These are phyloP conservation scores for Cygnus buccinator DNA, from an alignment of 2,113 vertebrate genomes.

Conservation along the genomic window DNA sequence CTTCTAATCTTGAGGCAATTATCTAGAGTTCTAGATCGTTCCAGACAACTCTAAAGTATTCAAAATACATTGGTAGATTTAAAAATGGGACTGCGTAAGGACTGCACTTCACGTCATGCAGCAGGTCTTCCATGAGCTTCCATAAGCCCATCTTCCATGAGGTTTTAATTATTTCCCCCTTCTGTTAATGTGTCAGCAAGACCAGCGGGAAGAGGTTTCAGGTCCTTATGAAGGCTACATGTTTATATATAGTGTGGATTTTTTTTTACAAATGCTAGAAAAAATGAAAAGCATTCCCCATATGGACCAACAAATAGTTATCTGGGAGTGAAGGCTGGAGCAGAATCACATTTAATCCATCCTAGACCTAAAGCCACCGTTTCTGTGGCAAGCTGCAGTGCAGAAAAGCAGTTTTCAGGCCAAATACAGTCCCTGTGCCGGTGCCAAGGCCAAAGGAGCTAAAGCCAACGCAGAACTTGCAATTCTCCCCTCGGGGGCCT, in stretches of 20 bases:
- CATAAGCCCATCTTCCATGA: accelerated
- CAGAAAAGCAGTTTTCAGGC: background rate
- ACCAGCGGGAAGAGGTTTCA: background rate
- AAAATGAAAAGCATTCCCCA: background rate
- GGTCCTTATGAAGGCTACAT: background rate
- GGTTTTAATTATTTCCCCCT: background rate
- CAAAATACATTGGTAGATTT: background rate
- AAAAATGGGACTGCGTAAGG: background rate
- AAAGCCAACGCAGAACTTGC: background rate
- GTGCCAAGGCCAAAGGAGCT: constrained; percentile 22
- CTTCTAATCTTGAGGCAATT: background rate
- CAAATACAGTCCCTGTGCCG: background rate
- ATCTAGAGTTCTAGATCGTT: background rate
- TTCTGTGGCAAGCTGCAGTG: background rate
- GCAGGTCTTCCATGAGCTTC: accelerated
- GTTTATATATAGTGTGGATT: background rate
- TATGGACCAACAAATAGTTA: background rate
- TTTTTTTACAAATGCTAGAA: background rate
- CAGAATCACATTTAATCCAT: background rate
- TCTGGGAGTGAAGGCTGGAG: background rate
- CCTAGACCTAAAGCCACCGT: background rate
- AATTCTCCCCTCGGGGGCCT: background rate
- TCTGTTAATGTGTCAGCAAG: background rate
- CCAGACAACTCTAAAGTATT: background rate
- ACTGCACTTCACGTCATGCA: background rate